phyloP scores from a whole-genome alignment of 1,140 invertebrate species.

The Drosophila miranda region DNA sequence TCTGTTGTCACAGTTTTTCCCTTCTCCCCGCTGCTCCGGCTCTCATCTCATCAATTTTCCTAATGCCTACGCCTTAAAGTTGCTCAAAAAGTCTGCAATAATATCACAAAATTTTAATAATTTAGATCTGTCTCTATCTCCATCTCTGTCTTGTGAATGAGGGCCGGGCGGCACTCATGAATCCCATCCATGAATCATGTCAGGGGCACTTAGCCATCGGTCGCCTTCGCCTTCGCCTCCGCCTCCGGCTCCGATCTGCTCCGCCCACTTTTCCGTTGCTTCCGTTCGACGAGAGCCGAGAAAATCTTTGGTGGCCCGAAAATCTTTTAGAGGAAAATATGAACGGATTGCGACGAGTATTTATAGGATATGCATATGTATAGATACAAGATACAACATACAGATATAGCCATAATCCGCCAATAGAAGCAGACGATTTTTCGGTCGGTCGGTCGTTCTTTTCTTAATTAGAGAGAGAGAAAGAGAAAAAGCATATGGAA shows the following conservation, averaged over 20 bases:
- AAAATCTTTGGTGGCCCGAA: constrained; percentile 27
- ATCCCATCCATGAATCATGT: constrained; percentile 64
- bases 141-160: too few species aligned
- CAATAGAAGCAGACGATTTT: constrained; percentile 10
- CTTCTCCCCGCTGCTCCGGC: neutral
- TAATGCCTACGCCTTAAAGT: constrained; percentile 59
- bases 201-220: constrained; percentile 68
- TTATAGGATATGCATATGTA: constrained; percentile 25
- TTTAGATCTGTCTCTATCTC: constrained; percentile 34
- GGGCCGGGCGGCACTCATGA: constrained; percentile 26
- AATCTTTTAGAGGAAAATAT: constrained; percentile 12
- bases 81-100: constrained; percentile 39
- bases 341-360: constrained; percentile 7
- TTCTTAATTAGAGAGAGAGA: neutral
- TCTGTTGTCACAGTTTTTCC: constrained; percentile 29
- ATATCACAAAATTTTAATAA: constrained; percentile 70
- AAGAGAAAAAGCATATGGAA: constrained; percentile 1
- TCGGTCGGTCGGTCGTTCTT: neutral
- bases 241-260: neutral
- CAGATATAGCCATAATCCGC: too few species aligned
- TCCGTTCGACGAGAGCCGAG: constrained; percentile 34
- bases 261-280: constrained; percentile 36
- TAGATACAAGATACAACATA: neutral
- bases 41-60: constrained; percentile 42
- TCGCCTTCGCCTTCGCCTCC: neutral